Percentiles rank a stretch among this genome's conserved stretches.
phyloP scores from a whole-genome alignment of 2,888 invertebrate species.

The Dryobota labecula region DNA sequence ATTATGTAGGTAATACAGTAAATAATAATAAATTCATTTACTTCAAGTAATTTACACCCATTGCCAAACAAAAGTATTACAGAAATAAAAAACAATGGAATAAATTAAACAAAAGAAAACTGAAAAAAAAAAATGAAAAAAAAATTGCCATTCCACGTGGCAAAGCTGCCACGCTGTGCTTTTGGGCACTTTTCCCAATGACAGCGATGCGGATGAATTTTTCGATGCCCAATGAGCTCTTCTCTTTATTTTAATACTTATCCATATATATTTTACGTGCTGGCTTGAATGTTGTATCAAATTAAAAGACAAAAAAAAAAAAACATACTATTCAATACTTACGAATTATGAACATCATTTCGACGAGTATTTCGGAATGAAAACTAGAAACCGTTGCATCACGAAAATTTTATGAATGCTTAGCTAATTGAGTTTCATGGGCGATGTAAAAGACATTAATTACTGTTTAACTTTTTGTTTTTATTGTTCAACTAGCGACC shows the following conservation, averaged over 20 bases:
- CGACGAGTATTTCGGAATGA: background rate
- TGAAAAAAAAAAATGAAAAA: slow-evolving; percentile 1
- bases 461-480: slow-evolving; percentile 54
- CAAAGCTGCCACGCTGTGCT: too few species aligned
- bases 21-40: background rate
- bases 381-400: slow-evolving; percentile 21
- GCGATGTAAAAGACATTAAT: slow-evolving; percentile 60
- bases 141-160: background rate
- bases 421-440: slow-evolving; percentile 65
- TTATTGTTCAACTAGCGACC: slow-evolving; percentile 48
- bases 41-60: background rate
- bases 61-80: too few species aligned
- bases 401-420: slow-evolving; percentile 34
- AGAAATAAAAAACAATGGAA: background rate
- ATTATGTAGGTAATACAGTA: too few species aligned
- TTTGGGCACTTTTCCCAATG: too few species aligned
- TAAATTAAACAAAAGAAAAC: background rate
- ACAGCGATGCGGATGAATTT: too few species aligned
- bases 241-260: too few species aligned
- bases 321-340: slow-evolving; percentile 39
- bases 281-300: too few species aligned
- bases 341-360: slow-evolving; percentile 49
- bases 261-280: too few species aligned
- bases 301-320: background rate
- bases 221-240: too few species aligned